Base-by-base conservation (phyloP, 2,888 invertebrate genomes). In the Drosophila paramelanica region DNA sequence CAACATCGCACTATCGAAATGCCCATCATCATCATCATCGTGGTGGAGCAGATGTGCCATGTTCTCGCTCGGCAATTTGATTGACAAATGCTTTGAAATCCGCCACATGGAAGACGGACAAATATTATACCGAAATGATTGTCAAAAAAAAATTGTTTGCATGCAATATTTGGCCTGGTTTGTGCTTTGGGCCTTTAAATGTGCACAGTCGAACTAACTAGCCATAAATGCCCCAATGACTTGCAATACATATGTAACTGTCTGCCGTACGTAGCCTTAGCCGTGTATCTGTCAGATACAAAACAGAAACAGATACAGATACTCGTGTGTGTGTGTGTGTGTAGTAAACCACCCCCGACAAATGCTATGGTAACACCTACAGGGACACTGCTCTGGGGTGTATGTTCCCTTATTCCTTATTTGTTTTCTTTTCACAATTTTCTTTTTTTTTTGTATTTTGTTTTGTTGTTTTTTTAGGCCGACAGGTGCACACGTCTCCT, bases 401-500 rank as follows among this genome's bases (percentile, higher is more conserved):
- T 52, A 25, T 68, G 20, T 66, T 61, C 36, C 51, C 55, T 47
- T 20, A 59, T 41, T 67, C 25, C 50, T 51, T 64, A 10, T 57
- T 17, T 49, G 14, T 58, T 45, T 25, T 43, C 27, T 42, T 41
- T 11, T 10, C 33, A 33, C 20, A 50, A 20, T 23, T 49, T n/a
- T 27, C 4, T 43, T 11, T 23, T 25, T 38, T 17, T 25, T 13
- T 7, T 43, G 13, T 60, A 27, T 53, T 55, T 60, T 59, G 66
- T 43, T 43, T 53, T 36, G 38, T 58, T 58, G 51, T 41, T 53
- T 58, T 58, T 46, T 39, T 14, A 10, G 75, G 33, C 59, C 57
- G 88, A 74, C 82, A 82, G 88, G 82, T 86, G 87, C 67, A 70
- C 72, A 71, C 73, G 58, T 73, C 66, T 57, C 52, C 64, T 47